phyloP scores from a whole-genome alignment of 2,797 vertebrate species.

The Gorsachius magnificus region DNA sequence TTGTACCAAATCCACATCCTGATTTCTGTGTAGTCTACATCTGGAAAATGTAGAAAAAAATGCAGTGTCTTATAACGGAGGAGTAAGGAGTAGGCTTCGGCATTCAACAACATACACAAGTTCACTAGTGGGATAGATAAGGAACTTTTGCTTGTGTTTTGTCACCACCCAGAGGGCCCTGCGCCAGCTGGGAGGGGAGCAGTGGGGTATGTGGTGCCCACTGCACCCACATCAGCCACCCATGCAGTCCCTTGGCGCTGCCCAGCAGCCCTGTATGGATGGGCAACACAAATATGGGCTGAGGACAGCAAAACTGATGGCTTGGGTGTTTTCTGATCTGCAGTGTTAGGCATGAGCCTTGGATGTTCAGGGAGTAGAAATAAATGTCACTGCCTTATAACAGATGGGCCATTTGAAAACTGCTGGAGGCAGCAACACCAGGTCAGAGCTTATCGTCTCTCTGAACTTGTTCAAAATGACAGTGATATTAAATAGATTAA shows the following conservation, averaged over 20 bases:
- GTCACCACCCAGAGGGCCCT: neutral
- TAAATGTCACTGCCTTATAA: neutral
- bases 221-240: neutral
- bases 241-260: rapidly evolving
- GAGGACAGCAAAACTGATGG: neutral
- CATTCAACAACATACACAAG: neutral
- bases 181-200: rapidly evolving
- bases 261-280: rapidly evolving
- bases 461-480: neutral
- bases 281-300: neutral
- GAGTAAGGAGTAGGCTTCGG: neutral
- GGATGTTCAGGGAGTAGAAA: neutral
- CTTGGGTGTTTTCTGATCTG: neutral
- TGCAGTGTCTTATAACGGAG: rapidly evolving
- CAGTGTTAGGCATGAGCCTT: neutral
- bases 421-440: neutral
- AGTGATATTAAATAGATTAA: neutral
- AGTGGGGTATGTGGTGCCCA: neutral
- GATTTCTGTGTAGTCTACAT: neutral
- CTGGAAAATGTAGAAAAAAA: neutral
- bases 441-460: neutral
- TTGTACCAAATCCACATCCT: neutral
- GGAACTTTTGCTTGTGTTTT: neutral
- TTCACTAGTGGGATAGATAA: neutral
- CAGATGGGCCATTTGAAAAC: neutral